These are phyloP conservation scores for Drosophila colorata DNA, from an alignment of 2,888 invertebrate genomes.

Conservation along the genomic window DNA sequence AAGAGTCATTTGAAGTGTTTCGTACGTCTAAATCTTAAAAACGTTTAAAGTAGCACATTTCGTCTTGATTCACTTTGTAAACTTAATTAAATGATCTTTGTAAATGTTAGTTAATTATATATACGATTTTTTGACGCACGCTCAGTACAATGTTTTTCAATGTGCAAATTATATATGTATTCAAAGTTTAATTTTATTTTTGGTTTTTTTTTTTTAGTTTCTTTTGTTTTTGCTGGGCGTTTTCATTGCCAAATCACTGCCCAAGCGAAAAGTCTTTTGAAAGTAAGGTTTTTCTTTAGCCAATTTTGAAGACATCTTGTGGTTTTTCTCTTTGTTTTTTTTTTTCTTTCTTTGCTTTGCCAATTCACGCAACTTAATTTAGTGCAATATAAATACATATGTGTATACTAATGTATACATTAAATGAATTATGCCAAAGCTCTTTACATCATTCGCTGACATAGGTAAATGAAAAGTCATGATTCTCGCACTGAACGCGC, in stretches of 20 bases:
- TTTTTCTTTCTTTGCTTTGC: constrained; percentile 12
- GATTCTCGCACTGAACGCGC: constrained; percentile 52
- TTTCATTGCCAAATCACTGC: constrained; percentile 50
- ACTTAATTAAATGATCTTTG: constrained; percentile 57
- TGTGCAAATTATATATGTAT: constrained; percentile 39
- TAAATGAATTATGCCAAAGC: constrained; percentile 13
- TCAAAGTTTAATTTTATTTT: constrained; percentile 5
- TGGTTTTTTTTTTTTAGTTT: constrained; percentile 21
- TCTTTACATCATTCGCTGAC: constrained; percentile 3
- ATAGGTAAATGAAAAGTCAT: constrained; percentile 35
- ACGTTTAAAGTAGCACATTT: constrained; percentile 54
- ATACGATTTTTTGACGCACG: constrained; percentile 63
- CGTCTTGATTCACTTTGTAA: constrained; percentile 38
- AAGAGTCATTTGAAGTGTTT: constrained; percentile 56
- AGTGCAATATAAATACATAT: constrained; percentile 47
- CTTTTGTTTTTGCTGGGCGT: constrained; percentile 33
- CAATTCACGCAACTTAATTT: constrained; percentile 63
- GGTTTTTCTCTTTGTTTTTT: constrained; percentile 48
- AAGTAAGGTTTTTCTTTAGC: constrained; percentile 63
- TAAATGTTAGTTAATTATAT: constrained; percentile 54
- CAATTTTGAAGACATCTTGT: constrained; percentile 81
- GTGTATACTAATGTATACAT: constrained; percentile 7
- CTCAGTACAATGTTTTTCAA: constrained; percentile 62
- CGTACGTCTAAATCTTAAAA: constrained; percentile 62
- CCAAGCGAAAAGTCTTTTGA: constrained; percentile 76